These are phyloP conservation scores for Pantala flavescens DNA, from an alignment of 1,140 invertebrate genomes.

Conservation along the genomic window DNA sequence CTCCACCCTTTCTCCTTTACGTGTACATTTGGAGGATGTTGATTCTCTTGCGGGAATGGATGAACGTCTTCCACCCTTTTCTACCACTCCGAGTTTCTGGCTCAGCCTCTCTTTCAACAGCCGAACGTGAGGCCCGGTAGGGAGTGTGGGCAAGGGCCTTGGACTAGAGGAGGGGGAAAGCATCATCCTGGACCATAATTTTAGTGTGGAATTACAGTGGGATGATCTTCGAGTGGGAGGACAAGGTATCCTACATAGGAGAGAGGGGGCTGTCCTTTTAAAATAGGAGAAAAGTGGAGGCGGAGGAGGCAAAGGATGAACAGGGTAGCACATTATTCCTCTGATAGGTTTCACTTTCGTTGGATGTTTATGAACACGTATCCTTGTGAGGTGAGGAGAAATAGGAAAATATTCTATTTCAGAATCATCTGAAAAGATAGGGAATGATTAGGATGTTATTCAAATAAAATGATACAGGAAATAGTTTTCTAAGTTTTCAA, in stretches of 20 bases:
- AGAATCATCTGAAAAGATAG: conserved; percentile 46
- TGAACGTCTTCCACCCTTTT: conserved; percentile 25
- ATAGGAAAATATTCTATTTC: conserved; percentile 73
- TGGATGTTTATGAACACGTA: conserved; percentile 57
- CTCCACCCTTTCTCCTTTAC: not conserved
- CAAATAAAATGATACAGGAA: no score
- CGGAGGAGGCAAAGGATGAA: conserved; percentile 32
- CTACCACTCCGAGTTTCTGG: conserved; percentile 55
- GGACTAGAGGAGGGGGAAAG: conserved; percentile 19
- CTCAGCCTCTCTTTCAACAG: conserved; percentile 50
- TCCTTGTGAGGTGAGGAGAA: conserved; percentile 64
- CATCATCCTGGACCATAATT: conserved; percentile 47
- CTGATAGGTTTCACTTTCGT: conserved; percentile 31
- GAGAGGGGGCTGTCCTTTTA: conserved; percentile 41
- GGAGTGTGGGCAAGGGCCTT: not conserved
- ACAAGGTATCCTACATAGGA: conserved; percentile 20
- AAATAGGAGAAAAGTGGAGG: conserved; percentile 37
- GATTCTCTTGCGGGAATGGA: not conserved
- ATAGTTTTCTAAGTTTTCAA: no score
- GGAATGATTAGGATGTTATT: conserved; percentile 13
- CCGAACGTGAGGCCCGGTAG: conserved; percentile 29
- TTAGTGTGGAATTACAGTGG: conserved; percentile 55
- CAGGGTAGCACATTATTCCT: conserved; percentile 41
- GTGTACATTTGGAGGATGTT: not conserved
- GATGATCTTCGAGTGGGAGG: conserved; percentile 43